These are phyloP conservation scores for Oryzias celebensis DNA, from an alignment of 2,113 vertebrate species.

Conservation along the genomic window DNA sequence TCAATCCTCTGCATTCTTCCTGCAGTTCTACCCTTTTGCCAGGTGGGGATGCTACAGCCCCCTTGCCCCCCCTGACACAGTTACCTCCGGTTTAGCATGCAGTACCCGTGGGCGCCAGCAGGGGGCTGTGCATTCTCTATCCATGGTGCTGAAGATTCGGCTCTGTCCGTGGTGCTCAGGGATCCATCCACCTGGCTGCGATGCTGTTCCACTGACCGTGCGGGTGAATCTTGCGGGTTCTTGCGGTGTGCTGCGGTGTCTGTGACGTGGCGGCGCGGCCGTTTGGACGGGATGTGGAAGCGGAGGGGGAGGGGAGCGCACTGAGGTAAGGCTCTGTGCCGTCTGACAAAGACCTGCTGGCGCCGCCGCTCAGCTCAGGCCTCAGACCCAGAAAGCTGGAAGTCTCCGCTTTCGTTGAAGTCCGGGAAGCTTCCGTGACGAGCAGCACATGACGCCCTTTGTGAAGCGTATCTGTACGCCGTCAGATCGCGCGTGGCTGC, in stretches of 20 bases:
- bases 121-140: slow-evolving; percentile 59
- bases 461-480: too few relatives aligned
- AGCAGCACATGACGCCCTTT: not conserved
- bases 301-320: slow-evolving; percentile 64
- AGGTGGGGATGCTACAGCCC: too few relatives aligned
- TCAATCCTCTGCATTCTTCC: too few relatives aligned
- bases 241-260: not conserved
- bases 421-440: not conserved
- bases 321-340: slow-evolving; percentile 57
- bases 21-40: too few relatives aligned
- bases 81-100: slow-evolving; percentile 4
- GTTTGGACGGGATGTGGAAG: slow-evolving; percentile 26
- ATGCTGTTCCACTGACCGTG: not conserved
- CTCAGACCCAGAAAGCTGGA: not conserved
- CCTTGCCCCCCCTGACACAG: too few relatives aligned
- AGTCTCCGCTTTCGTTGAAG: not conserved
- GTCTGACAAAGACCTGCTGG: slow-evolving; percentile 59
- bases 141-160: slow-evolving; percentile 69
- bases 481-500: too few relatives aligned
- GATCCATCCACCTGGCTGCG: slow-evolving; percentile 10
- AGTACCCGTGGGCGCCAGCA: slow-evolving; percentile 27
- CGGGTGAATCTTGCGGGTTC: not conserved
- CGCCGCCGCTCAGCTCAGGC: slow-evolving; percentile 2
- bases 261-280: not conserved
- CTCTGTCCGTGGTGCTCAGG: slow-evolving; percentile 64